These are phyloP conservation scores for Autographa gamma DNA, from an alignment of 2,888 invertebrate species.

Conservation along the genomic window DNA sequence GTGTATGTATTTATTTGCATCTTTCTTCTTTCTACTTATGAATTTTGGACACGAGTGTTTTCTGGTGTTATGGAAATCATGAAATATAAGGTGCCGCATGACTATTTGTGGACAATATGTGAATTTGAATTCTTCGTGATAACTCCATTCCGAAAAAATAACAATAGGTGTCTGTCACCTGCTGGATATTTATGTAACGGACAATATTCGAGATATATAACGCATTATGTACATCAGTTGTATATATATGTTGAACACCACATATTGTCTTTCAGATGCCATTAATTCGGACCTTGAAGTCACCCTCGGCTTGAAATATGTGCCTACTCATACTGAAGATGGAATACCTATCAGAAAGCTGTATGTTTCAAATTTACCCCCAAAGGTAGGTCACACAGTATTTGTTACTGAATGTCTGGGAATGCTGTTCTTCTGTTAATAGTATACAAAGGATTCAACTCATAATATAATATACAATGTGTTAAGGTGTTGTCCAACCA, in stretches of 20 bases:
- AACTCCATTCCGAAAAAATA: not conserved
- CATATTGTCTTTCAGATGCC: conserved; percentile 69
- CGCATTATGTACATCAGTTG: too few species aligned
- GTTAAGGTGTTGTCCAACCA: not conserved
- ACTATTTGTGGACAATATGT: conserved; percentile 7
- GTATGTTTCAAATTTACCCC: conserved; percentile 88
- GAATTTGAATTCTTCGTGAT: conserved; percentile 13
- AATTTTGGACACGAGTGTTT: not conserved
- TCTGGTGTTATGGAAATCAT: not conserved
- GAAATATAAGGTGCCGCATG: not conserved
- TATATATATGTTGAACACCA: conserved; percentile 10
- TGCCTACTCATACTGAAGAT: conserved; percentile 87
- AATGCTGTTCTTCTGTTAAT: not conserved
- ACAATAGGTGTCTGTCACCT: conserved; percentile 14
- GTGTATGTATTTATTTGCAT: conserved; percentile 68
- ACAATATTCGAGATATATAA: not conserved
- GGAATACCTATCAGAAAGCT: conserved; percentile 89
- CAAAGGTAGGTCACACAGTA: conserved; percentile 78
- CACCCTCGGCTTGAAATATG: conserved; percentile 70
- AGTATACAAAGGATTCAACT: not conserved
- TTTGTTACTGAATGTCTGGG: not conserved
- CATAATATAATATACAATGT: too few species aligned
- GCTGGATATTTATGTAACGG: not conserved
- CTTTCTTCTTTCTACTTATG: not conserved
- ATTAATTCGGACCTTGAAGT: conserved; percentile 72